Evolutionary conservation across 1,140 invertebrate species (phyloP).

Genomic region (Neodiprion pinetum): DNA sequence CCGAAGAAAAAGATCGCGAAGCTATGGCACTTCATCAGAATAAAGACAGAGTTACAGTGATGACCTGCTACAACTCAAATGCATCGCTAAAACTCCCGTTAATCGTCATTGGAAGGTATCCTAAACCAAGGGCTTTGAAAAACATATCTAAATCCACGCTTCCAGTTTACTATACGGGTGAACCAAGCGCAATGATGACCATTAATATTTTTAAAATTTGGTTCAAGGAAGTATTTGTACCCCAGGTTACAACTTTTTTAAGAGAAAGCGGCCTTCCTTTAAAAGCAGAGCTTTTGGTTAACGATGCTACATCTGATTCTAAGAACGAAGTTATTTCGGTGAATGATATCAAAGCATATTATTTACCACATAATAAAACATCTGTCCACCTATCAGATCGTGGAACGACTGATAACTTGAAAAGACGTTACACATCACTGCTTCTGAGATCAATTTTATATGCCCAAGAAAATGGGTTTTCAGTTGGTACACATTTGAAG

Average conservation of each 20-base stretch:
- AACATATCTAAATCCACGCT: slow-evolving; percentile 19
- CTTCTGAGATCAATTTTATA: slow-evolving; percentile 18
- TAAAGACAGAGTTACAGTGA: slow-evolving; percentile 26
- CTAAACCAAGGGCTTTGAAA: slow-evolving; percentile 26
- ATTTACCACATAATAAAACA: slow-evolving; percentile 52
- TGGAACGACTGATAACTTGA: slow-evolving; percentile 41
- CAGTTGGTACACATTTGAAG: slow-evolving; percentile 8
- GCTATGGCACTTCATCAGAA: not conserved
- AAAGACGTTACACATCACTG: slow-evolving; percentile 22
- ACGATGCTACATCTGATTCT: slow-evolving; percentile 19
- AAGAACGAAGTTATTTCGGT: slow-evolving; percentile 11
- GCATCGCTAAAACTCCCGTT: slow-evolving; percentile 28
- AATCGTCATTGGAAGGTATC: slow-evolving; percentile 22
- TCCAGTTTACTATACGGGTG: slow-evolving; percentile 24
- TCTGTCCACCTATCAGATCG: slow-evolving; percentile 51
- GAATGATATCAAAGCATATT: slow-evolving; percentile 40
- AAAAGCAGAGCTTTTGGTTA: slow-evolving; percentile 23
- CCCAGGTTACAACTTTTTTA: slow-evolving; percentile 36
- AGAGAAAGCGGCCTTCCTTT: slow-evolving; percentile 27
- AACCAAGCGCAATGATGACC: slow-evolving; percentile 21
- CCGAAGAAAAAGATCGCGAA: not conserved
- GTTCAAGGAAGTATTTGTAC: slow-evolving; percentile 26
- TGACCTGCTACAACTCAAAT: slow-evolving; percentile 28
- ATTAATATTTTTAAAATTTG: slow-evolving; percentile 22
- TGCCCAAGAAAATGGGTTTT: slow-evolving; percentile 15